phyloP scores from a whole-genome alignment of 2,797 vertebrate species.

The Aeoliscus strigatus region DNA sequence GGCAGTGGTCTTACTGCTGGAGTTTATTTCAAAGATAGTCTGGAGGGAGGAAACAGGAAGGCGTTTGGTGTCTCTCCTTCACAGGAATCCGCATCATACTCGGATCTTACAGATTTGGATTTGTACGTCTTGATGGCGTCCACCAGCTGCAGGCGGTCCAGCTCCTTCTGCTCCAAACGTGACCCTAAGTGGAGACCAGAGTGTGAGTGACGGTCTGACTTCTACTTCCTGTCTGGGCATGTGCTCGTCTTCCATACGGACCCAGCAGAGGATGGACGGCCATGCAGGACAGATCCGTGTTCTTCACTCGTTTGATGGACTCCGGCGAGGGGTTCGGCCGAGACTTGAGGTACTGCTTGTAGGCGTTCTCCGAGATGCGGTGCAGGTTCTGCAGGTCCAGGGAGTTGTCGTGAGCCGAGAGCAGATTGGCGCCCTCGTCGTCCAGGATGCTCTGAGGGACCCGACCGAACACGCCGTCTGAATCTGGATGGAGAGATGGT shows the following conservation, averaged over 20 bases:
- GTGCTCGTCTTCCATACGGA: conserved; percentile 58
- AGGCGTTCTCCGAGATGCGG: conserved; percentile 83
- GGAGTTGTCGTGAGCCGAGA: conserved; percentile 72
- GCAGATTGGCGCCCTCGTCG: conserved; percentile 82
- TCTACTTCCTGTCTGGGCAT: neutral
- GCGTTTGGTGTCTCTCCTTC: neutral
- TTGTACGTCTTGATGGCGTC: conserved; percentile 88
- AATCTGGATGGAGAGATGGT: conserved; percentile 31
- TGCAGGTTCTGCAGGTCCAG: conserved; percentile 82
- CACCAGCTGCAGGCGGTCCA: conserved; percentile 85
- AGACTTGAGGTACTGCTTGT: conserved; percentile 91
- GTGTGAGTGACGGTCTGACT: neutral
- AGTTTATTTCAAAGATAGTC: conserved; percentile 97
- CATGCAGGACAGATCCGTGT: conserved; percentile 74
- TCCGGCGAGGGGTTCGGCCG: conserved; percentile 83
- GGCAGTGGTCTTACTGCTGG: conserved; percentile 79
- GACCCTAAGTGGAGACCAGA: conserved; percentile 67
- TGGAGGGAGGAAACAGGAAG: conserved; percentile 30
- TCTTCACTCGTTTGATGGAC: conserved; percentile 90
- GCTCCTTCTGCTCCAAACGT: conserved; percentile 79
- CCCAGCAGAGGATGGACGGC: conserved; percentile 89
- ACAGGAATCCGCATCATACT: too few species aligned
- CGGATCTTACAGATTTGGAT: conserved; percentile 83
- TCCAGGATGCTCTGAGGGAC: conserved; percentile 91
- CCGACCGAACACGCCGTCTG: conserved; percentile 80